Evolutionary conservation across 2,888 invertebrate genomes (phyloP).

Genomic region (Pammene aurita): DNA sequence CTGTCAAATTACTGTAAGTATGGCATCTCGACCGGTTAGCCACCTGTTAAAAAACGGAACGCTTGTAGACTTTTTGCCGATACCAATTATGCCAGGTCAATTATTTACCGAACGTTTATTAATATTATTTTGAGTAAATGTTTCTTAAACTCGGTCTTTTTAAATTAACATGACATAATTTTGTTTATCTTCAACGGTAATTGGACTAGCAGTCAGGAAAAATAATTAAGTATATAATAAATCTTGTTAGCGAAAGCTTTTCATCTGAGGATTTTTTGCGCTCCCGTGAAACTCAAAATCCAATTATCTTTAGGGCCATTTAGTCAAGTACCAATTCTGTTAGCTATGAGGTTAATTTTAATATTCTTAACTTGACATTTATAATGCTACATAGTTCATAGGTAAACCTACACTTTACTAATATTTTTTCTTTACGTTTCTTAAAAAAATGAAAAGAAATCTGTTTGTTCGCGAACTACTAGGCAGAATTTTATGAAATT

Average conservation of each 20-base stretch:
- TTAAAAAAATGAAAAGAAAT: too few relatives aligned
- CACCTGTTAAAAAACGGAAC: slow-evolving; percentile 51
- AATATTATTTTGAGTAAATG: slow-evolving; percentile 25
- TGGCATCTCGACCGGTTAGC: slow-evolving; percentile 56
- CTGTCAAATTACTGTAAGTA: slow-evolving; percentile 59
- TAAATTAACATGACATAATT: slow-evolving; percentile 19
- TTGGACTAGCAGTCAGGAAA: slow-evolving; percentile 6
- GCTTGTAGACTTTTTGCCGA: slow-evolving; percentile 42
- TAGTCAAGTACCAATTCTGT: too few relatives aligned
- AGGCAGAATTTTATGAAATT: too few relatives aligned
- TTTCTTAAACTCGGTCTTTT: slow-evolving; percentile 22
- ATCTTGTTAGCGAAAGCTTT: slow-evolving; percentile 1
- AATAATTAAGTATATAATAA: slow-evolving; percentile 8
- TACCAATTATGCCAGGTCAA: slow-evolving; percentile 43
- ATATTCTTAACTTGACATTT: too few relatives aligned
- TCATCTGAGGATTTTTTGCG: background rate
- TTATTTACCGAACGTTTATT: slow-evolving; percentile 38
- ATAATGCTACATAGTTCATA: too few relatives aligned
- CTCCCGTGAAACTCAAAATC: too few relatives aligned
- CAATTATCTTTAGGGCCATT: too few relatives aligned
- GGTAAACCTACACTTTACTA: too few relatives aligned
- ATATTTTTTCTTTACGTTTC: too few relatives aligned
- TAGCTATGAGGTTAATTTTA: too few relatives aligned
- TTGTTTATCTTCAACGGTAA: slow-evolving; percentile 13
- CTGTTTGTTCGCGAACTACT: too few relatives aligned